Conservation (phyloP, 1,140 invertebrate species). For the Phocides pigmalion region DNA sequence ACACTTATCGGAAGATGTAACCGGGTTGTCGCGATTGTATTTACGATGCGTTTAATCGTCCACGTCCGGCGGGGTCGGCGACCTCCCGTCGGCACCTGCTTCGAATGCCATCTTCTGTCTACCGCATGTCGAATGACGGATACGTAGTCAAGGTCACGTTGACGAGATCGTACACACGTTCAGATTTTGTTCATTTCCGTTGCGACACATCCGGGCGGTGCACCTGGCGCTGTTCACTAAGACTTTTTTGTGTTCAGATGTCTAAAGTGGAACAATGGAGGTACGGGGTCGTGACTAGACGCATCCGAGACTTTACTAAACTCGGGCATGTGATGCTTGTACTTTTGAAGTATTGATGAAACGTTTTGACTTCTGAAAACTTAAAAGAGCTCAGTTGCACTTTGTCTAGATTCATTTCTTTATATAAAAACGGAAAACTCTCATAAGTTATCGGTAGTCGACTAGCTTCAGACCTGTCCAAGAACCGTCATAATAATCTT, state of each 20-base stretch:
- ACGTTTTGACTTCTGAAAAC: too few relatives aligned
- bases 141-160: slow-evolving; percentile 24
- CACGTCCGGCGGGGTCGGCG: slow-evolving; percentile 15
- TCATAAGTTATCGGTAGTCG: too few relatives aligned
- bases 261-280: background rate
- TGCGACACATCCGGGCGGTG: slow-evolving; percentile 15
- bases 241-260: background rate
- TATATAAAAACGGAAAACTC: too few relatives aligned
- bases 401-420: background rate
- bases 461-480: background rate
- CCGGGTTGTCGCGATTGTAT: slow-evolving; percentile 26
- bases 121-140: slow-evolving; percentile 17
- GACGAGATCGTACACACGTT: slow-evolving; percentile 15
- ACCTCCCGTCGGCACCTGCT: slow-evolving; percentile 13
- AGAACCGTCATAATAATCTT: background rate
- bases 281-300: background rate
- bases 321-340: too few relatives aligned
- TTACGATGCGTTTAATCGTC: slow-evolving; percentile 22
- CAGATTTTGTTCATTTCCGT: slow-evolving; percentile 23
- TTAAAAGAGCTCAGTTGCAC: background rate
- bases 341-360: too few relatives aligned
- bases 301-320: background rate
- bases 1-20: slow-evolving; percentile 27
- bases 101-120: slow-evolving; percentile 25
- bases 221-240: slow-evolving; percentile 2